Base-by-base conservation (phyloP, 37 sponge, comb jelly and placozoan genomes). In the Ephydatia muelleri region DNA sequence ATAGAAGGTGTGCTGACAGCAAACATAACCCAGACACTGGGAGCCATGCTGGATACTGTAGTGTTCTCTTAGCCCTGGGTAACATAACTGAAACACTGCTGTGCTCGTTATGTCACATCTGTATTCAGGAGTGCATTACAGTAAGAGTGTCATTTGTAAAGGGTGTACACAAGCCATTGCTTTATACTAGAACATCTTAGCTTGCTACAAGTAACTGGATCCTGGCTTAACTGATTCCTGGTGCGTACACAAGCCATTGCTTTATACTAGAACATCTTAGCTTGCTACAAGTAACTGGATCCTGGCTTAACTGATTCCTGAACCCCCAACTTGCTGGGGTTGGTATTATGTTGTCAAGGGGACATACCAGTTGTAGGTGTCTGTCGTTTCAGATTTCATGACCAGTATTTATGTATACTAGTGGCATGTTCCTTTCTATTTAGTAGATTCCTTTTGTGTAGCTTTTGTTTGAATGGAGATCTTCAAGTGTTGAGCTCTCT, bases 31-130 rank as follows among this genome's bases (percentile, higher is more conserved):
- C 99, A 99, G 89, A 88, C 91, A 77, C 86, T 99, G 27, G 99
- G 97, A 36, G 94, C 99, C 80, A 99, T 99, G 99, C 80, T 99
- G 78, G 92, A 92, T 49, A 99, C 97, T 40, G 97, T 99, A 14
- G 97, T 97, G 39, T 99, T 99, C 86, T 97, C 94, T 8, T 89
- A 75, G 74, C 35, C 40, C n/a, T n/a, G n/a, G n/a, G 67, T 3
- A 37, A 75, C 43, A 14, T 26, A 36, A 11, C 57, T 57, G 57
- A 21, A 57, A 14, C 57, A 57, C 57, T 57, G 57, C 12, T 57
- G 57, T 57, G 57, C 19, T 57, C 57, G 16, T 57, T 57, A 57
- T 57, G 19, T 11, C 9, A 57, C 19, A 21, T 57, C 57, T 57
- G 16, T 57, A 21, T 57, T 43, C 43, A 43, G 43, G 6, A 43